Evolutionary conservation across 1,140 invertebrate genomes (phyloP).

Genomic region (Zaprionus vittiger): DNA sequence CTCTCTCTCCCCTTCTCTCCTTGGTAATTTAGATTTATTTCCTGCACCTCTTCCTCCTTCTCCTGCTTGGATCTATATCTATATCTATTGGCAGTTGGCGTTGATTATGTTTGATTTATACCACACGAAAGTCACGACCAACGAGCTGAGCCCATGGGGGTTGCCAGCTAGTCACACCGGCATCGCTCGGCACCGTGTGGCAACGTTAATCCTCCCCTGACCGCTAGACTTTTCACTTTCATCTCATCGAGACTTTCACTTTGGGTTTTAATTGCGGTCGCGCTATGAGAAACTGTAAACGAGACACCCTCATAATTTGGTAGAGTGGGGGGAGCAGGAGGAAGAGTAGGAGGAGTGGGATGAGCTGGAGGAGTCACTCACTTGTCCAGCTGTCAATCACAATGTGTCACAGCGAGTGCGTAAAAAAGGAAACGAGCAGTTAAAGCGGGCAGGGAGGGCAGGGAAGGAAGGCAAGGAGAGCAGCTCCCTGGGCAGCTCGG

Average conservation of each 20-base stretch:
- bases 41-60: background rate
- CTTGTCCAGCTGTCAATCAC: slow-evolving; percentile 74
- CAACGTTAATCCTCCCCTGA: background rate
- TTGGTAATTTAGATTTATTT: slow-evolving; percentile 77
- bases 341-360: background rate
- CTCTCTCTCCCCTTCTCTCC: background rate
- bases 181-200: background rate
- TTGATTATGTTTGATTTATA: slow-evolving; percentile 81
- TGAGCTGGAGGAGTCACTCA: background rate
- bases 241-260: slow-evolving; percentile 45
- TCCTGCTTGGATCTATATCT: slow-evolving; percentile 1
- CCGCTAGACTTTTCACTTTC: slow-evolving; percentile 30
- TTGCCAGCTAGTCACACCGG: slow-evolving; percentile 9
- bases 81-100: slow-evolving; percentile 66
- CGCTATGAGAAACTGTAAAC: slow-evolving; percentile 44
- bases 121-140: slow-evolving; percentile 51
- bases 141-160: slow-evolving; percentile 19
- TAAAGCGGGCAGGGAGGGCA: background rate
- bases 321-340: background rate
- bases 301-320: slow-evolving; percentile 65
- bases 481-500: background rate
- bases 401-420: slow-evolving; percentile 19
- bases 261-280: slow-evolving; percentile 61
- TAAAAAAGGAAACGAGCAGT: slow-evolving; percentile 58
- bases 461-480: background rate